phyloP scores from a whole-genome alignment of 2,113 vertebrate genomes.

The Greenwoodochromis staneri region DNA sequence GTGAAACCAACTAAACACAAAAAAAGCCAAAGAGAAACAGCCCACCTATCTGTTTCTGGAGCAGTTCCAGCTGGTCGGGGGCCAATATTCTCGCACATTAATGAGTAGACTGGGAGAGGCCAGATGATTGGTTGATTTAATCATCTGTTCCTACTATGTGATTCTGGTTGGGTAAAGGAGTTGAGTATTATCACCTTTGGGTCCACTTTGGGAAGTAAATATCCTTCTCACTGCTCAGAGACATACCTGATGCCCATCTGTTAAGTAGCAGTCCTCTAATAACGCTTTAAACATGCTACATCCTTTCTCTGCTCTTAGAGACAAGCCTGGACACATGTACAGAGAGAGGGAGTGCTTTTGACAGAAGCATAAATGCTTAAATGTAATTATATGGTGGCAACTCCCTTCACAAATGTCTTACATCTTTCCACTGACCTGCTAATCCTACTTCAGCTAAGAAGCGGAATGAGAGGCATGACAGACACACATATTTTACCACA shows the following conservation, averaged over 20 bases:
- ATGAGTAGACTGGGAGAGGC: constrained; percentile 20
- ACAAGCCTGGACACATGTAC: not conserved
- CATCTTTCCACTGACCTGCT: constrained; percentile 30
- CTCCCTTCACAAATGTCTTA: not conserved
- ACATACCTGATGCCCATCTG: not conserved
- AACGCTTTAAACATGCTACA: not conserved
- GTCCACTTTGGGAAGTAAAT: not conserved
- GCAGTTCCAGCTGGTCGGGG: constrained; percentile 18
- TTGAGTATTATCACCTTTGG: not conserved
- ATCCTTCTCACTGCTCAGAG: not conserved
- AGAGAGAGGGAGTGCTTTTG: not conserved
- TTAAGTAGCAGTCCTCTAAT: not conserved
- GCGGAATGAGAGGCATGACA: not conserved
- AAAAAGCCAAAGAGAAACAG: not conserved
- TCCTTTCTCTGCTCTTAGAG: not conserved
- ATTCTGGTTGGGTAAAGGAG: not conserved
- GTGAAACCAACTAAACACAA: not conserved
- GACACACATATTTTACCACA: not conserved
- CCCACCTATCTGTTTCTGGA: constrained; percentile 25
- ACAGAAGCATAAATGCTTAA: not conserved
- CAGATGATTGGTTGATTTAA: constrained; percentile 33
- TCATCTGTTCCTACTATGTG: constrained; percentile 12
- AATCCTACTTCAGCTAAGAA: not conserved
- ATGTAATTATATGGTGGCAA: not conserved
- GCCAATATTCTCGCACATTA: constrained; percentile 4